Evolutionary conservation across 2,888 invertebrate genomes (phyloP).

Genomic region (Netelia fuscicornis): DNA sequence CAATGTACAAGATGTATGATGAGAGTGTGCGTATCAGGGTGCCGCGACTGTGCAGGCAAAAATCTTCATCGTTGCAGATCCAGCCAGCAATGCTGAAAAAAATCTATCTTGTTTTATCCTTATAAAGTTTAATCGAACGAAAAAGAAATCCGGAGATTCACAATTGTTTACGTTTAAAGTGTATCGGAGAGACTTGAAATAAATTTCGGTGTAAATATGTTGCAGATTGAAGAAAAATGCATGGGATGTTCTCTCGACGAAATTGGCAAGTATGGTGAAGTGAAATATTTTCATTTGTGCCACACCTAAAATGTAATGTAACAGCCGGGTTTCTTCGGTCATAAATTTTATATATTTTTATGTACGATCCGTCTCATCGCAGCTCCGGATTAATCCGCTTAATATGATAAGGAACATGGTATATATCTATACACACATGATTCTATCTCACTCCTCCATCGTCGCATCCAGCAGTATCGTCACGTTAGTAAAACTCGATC

Average conservation of each 20-base stretch:
- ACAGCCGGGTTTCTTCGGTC: too few species aligned
- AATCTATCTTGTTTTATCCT: slow-evolving; percentile 61
- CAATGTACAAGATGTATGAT: slow-evolving; percentile 31
- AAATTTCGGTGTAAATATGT: slow-evolving; percentile 70
- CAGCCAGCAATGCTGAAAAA: slow-evolving; percentile 34
- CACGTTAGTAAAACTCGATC: too few species aligned
- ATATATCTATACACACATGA: too few species aligned
- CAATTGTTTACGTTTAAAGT: slow-evolving; percentile 65
- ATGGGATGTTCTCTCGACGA: not conserved
- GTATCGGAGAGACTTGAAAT: slow-evolving; percentile 65
- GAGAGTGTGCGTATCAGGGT: not conserved
- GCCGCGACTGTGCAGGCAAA: not conserved
- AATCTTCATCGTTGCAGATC: slow-evolving; percentile 28
- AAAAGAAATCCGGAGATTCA: slow-evolving; percentile 37
- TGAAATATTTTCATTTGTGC: too few species aligned
- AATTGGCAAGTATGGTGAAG: too few species aligned
- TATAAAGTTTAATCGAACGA: slow-evolving; percentile 63
- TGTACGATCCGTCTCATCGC: too few species aligned
- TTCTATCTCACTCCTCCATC: too few species aligned
- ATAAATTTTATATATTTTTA: too few species aligned
- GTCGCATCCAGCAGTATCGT: too few species aligned
- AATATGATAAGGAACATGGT: too few species aligned
- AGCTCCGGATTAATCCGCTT: too few species aligned
- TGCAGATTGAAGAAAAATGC: slow-evolving; percentile 31
- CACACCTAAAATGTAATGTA: too few species aligned